Evolutionary conservation across 2,797 vertebrate genomes (phyloP).

Genomic region (Aphelocoma californica): DNA sequence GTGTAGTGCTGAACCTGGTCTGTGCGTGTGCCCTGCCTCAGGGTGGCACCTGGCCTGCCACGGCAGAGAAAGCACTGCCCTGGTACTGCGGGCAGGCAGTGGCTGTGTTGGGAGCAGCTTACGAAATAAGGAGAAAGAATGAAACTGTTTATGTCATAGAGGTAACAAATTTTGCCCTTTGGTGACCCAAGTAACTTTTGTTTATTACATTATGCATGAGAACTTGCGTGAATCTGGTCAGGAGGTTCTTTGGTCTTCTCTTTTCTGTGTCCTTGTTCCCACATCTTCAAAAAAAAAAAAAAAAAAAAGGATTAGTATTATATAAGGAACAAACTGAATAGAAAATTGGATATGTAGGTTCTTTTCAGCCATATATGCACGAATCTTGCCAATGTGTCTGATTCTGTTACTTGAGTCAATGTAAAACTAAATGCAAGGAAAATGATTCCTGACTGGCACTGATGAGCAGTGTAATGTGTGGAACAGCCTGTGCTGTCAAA

Average conservation of each 20-base stretch:
- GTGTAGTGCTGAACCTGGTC: neutral
- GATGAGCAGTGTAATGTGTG: neutral
- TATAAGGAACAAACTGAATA: neutral
- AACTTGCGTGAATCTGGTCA: neutral
- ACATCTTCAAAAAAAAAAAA: neutral
- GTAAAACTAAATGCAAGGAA: neutral
- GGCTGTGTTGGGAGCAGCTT: neutral
- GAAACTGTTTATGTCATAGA: neutral
- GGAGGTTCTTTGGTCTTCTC: neutral
- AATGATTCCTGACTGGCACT: neutral
- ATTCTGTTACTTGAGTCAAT: neutral
- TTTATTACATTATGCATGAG: neutral
- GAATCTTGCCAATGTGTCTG: neutral
- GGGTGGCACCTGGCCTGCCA: too few species aligned
- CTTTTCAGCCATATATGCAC: neutral
- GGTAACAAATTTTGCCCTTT: neutral
- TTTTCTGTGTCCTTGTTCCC: neutral
- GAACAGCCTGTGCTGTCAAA: neutral
- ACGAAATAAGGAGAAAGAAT: neutral
- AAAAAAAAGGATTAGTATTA: neutral
- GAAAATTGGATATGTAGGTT: neutral
- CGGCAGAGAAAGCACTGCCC: neutral
- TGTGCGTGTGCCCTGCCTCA: rapidly evolving
- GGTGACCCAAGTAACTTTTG: neutral
- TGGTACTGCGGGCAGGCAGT: neutral